Evolutionary conservation across 2,888 invertebrate genomes (phyloP).

Genomic region (Scrobipalpa atriplicella): DNA sequence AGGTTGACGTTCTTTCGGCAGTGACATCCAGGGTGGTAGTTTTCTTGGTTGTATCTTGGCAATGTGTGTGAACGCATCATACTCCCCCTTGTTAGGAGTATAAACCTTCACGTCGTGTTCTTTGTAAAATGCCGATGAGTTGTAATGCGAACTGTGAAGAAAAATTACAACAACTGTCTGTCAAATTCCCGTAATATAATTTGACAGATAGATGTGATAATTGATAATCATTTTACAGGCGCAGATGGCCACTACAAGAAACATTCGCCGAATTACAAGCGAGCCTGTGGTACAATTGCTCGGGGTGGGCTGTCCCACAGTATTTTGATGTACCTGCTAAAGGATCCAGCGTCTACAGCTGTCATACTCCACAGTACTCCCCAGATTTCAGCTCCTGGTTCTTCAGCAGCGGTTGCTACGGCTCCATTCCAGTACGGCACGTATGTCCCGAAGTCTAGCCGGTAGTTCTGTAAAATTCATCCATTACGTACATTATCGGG

Average conservation of each 20-base stretch:
- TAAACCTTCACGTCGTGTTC: neutral
- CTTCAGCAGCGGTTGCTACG: neutral
- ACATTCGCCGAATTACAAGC: too few species aligned
- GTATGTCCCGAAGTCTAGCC: neutral
- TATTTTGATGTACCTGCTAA: neutral
- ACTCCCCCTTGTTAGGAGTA: neutral
- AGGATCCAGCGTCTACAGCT: neutral
- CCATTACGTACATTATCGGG: too few species aligned
- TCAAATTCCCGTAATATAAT: too few species aligned
- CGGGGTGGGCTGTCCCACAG: too few species aligned
- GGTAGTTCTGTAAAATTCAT: neutral
- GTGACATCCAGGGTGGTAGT: neutral
- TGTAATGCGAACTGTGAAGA: neutral
- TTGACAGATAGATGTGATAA: too few species aligned
- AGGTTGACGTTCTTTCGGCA: neutral
- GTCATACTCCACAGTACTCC: conserved; percentile 2
- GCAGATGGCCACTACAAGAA: too few species aligned
- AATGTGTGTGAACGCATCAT: neutral
- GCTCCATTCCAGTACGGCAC: neutral
- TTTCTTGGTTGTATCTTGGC: neutral
- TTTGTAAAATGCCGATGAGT: neutral
- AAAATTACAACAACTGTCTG: neutral
- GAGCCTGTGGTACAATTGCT: too few species aligned
- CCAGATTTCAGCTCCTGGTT: neutral
- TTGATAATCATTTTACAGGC: too few species aligned